phyloP scores from a whole-genome alignment of 2,888 invertebrate species.

The Andrena chrysosceles region DNA sequence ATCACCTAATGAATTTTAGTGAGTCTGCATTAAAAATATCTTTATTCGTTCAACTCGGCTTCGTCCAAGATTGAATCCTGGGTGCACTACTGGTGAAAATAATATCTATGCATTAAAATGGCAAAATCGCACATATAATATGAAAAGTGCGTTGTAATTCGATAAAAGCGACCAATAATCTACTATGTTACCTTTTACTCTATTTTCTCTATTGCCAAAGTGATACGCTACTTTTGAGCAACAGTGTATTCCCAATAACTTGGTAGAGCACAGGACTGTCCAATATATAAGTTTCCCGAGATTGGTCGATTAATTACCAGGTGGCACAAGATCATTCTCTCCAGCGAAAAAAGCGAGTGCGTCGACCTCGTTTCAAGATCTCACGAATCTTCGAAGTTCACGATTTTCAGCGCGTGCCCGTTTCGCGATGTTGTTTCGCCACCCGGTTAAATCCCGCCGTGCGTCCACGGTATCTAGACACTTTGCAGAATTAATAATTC shows the following conservation, averaged over 20 bases:
- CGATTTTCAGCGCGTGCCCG: constrained; percentile 37
- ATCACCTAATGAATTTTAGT: too few species aligned
- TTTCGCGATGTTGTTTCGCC: constrained; percentile 50
- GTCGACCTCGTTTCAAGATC: constrained; percentile 41
- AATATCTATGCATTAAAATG: too few species aligned
- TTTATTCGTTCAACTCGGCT: too few species aligned
- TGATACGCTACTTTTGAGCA: too few species aligned
- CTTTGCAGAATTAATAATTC: constrained; percentile 61
- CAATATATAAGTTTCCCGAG: neutral
- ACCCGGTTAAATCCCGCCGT: constrained; percentile 39
- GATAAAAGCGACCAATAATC: too few species aligned
- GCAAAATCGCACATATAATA: too few species aligned
- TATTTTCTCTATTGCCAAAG: too few species aligned
- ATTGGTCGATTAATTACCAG: neutral
- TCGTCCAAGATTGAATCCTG: too few species aligned
- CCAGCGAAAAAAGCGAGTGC: neutral
- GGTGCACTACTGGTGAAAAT: too few species aligned
- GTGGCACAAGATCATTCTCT: neutral
- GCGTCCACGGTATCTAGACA: constrained; percentile 53
- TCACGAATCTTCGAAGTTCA: constrained; percentile 22
- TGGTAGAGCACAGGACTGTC: neutral
- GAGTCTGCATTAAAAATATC: too few species aligned
- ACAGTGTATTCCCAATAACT: neutral
- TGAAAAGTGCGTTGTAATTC: too few species aligned
- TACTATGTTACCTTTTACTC: too few species aligned